A percentile compares a stretch with the other conserved stretches of the same genome.
phyloP scores from a whole-genome alignment of 2,113 vertebrate species.

The Condylura cristata region DNA sequence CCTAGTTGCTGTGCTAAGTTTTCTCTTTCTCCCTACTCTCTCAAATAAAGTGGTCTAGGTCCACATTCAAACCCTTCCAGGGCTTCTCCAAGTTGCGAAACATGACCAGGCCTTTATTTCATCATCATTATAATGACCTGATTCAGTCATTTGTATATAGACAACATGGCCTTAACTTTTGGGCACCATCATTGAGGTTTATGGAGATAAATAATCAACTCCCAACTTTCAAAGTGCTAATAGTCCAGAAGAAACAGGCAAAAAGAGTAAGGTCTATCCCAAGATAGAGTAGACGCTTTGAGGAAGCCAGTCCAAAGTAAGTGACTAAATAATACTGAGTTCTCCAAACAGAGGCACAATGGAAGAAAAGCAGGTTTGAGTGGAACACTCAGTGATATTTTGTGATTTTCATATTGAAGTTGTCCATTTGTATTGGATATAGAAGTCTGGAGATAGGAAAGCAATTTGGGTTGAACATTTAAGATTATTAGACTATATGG shows the following conservation, averaged over 20 bases:
- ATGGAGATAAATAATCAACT: background rate
- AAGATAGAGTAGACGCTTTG: background rate
- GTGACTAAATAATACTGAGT: background rate
- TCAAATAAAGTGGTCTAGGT: background rate
- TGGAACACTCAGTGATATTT: background rate
- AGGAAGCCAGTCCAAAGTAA: background rate
- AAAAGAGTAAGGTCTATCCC: background rate
- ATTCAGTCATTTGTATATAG: background rate
- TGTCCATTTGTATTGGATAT: rapidly evolving
- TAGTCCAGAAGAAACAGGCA: background rate
- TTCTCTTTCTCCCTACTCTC: background rate
- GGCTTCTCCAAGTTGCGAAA: background rate
- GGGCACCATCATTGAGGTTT: background rate
- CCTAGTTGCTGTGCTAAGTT: background rate
- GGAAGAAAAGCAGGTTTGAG: background rate
- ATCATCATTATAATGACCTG: background rate
- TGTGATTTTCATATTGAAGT: background rate
- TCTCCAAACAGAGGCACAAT: background rate
- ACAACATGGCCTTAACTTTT: background rate
- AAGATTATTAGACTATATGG: background rate
- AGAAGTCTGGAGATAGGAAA: background rate
- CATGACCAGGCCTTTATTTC: background rate
- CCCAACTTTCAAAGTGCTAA: background rate
- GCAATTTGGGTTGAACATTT: background rate
- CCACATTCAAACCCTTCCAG: background rate